Base-by-base conservation (phyloP, 2,888 invertebrate species). In the Pristionchus entomophagus region DNA sequence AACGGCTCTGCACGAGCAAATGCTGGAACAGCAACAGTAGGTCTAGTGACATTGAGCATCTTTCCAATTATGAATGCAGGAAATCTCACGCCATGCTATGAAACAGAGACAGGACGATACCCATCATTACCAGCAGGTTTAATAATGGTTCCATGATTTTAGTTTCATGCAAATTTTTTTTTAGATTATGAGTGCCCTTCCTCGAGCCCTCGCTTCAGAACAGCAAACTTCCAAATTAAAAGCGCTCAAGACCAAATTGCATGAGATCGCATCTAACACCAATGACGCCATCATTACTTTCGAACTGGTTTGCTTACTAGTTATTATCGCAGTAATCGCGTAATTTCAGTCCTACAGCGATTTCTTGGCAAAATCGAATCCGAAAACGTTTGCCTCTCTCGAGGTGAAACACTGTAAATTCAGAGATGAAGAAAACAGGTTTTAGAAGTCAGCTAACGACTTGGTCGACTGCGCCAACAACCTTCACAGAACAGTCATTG, bases 41-140 rank as follows among this genome's bases (percentile, higher is more conserved):
- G n/a, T n/a, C n/a, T n/a, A n/a, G n/a, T n/a, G n/a, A n/a, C n/a
- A n/a, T n/a, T n/a, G n/a, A n/a, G n/a, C n/a, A n/a, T n/a, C n/a
- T n/a, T n/a, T n/a, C n/a, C n/a, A n/a, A n/a, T n/a, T n/a, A n/a
- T 19, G 3, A 35, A 35, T 65, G 32, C 32, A 65, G 65, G 3
- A n/a, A 38, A 65, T 6, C 35, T 2, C 65, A 65, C 19, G 65
- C 65, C 0, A 35, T 65, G 65, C 19, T 65, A 65, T 35, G 38
- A 65, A 65, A 26, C 65, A 65, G 38, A 32, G 65, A 35, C 65
- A 65, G 19, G 65, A 65, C 29, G 65, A 65, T 35, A 35, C 29
- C 26, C 65, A 65, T 65, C 65, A 65, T 8, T 65, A n/a, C 29
- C 65, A 65, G 35, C 65, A 65, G 65, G 65, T 65, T 38, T 35